These are phyloP conservation scores for Oenanthe melanoleuca DNA, from an alignment of 2,113 vertebrate species.

Conservation along the genomic window DNA sequence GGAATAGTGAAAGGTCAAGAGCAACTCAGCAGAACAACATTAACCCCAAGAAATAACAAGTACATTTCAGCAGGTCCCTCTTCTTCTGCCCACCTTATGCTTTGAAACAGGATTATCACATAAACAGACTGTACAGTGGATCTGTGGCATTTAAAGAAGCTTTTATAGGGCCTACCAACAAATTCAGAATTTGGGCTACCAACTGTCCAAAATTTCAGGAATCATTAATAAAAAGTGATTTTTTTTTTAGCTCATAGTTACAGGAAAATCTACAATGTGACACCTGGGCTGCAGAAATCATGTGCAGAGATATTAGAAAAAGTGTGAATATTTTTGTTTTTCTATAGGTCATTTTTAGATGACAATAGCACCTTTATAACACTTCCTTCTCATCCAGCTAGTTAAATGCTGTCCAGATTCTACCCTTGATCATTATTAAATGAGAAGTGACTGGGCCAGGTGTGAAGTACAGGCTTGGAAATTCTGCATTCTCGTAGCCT, in stretches of 20 bases:
- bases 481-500: neutral
- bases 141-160: neutral
- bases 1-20: neutral
- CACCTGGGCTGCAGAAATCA: neutral
- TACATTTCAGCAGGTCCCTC: neutral
- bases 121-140: neutral
- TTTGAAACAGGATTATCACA: neutral
- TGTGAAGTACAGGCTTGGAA: neutral
- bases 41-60: neutral
- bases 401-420: neutral
- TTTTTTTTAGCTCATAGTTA: neutral
- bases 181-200: neutral
- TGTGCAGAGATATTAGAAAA: neutral
- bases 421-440: neutral
- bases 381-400: neutral
- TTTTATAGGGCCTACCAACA: neutral
- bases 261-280: neutral
- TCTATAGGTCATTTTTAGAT: neutral
- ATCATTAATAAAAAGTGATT: neutral
- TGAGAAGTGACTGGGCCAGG: neutral
- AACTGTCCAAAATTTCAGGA: neutral
- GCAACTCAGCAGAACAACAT: neutral
- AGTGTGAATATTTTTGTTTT: neutral
- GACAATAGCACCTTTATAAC: neutral
- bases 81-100: neutral